These are phyloP conservation scores for Eurystomus gularis DNA, from an alignment of 2,113 vertebrate genomes.

Conservation along the genomic window DNA sequence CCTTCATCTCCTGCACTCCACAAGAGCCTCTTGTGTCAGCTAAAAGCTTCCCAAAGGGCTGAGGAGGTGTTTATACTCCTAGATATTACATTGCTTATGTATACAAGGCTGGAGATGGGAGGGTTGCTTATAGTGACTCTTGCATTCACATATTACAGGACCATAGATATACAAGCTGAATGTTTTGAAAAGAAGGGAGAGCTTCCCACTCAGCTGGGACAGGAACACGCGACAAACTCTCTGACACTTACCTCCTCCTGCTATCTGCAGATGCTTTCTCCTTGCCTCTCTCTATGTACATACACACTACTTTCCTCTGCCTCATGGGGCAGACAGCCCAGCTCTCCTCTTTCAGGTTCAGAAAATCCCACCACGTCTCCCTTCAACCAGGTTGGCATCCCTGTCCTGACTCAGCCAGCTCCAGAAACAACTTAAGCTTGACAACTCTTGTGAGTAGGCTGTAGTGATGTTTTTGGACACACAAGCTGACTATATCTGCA, in stretches of 20 bases:
- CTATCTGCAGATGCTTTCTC: background rate
- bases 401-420: background rate
- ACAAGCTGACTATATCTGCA: background rate
- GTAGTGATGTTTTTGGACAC: background rate
- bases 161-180: rapidly evolving
- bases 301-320: background rate
- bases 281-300: rapidly evolving
- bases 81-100: background rate
- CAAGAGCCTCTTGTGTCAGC: background rate
- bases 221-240: background rate
- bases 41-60: background rate
- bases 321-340: background rate
- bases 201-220: background rate
- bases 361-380: background rate
- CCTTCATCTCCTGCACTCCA: rapidly evolving
- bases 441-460: background rate
- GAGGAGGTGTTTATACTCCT: background rate
- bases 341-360: background rate
- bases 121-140: background rate
- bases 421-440: background rate
- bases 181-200: background rate
- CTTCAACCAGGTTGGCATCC: background rate
- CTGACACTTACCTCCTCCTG: background rate
- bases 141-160: background rate
- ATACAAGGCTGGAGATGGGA: background rate